Percentiles rank a stretch among this genome's conserved stretches.
phyloP scores from a whole-genome alignment of 2,797 vertebrate species.

The Anabas testudineus region DNA sequence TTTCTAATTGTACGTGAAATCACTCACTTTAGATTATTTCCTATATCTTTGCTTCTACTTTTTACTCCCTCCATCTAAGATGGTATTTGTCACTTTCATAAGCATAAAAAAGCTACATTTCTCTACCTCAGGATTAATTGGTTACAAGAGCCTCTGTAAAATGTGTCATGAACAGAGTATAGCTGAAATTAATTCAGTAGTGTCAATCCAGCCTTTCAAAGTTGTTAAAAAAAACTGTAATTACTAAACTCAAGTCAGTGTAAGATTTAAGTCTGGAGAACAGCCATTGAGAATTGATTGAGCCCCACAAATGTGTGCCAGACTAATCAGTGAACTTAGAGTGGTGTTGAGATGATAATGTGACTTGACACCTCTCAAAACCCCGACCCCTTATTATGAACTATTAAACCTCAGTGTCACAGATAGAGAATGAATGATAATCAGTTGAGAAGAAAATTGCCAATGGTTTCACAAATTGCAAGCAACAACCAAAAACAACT shows the following conservation, averaged over 20 bases:
- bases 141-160: conserved; percentile 19
- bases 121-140: not conserved
- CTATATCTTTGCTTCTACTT: not conserved
- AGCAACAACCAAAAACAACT: not conserved
- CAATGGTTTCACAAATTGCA: not conserved
- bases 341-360: conserved; percentile 3
- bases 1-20: conserved; percentile 2
- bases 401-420: conserved; percentile 8
- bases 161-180: not conserved
- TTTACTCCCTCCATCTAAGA: conserved; percentile 2
- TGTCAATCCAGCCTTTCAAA: not conserved
- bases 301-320: conserved; percentile 27
- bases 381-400: conserved; percentile 4
- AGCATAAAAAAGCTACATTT: conserved; percentile 3
- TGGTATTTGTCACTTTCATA: not conserved
- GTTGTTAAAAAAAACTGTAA: conserved; percentile 18
- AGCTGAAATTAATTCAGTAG: conserved; percentile 7
- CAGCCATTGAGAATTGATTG: conserved; percentile 25
- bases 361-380: conserved; percentile 18
- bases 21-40: not conserved
- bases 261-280: conserved; percentile 20
- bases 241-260: conserved; percentile 22
- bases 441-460: conserved; percentile 10
- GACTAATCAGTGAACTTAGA: conserved; percentile 38
- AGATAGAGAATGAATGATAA: conserved; percentile 28